These are phyloP conservation scores for Dipodomys merriami DNA, from an alignment of 2,113 vertebrate genomes.

Conservation along the genomic window DNA sequence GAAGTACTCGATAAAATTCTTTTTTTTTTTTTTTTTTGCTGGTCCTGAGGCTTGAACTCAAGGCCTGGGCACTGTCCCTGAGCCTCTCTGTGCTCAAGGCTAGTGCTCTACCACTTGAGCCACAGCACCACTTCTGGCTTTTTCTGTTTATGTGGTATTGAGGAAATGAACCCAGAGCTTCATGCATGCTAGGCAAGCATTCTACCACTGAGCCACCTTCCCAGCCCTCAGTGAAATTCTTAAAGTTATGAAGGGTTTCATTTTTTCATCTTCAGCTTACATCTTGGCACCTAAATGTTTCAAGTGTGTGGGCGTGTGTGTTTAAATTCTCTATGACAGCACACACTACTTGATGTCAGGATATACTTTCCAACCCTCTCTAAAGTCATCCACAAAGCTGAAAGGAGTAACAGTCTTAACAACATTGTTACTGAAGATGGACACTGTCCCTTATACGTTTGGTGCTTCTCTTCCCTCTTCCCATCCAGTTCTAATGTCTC, in stretches of 20 bases:
- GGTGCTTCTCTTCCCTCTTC: too few species aligned
- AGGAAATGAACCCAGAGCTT: too few species aligned
- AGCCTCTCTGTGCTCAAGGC: too few species aligned
- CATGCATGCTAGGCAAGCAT: too few species aligned
- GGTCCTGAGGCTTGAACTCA: too few species aligned
- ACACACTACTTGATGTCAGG: not conserved
- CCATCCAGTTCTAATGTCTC: too few species aligned
- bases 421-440: not conserved
- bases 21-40: not conserved
- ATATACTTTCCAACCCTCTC: not conserved
- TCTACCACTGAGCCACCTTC: too few species aligned
- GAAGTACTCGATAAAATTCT: not conserved
- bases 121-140: too few species aligned
- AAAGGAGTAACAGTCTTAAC: not conserved
- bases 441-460: too few species aligned
- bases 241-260: not conserved
- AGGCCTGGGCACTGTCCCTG: too few species aligned
- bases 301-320: not conserved
- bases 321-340: not conserved
- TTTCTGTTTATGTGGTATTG: too few species aligned
- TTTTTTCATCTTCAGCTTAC: not conserved
- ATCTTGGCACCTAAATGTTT: not conserved
- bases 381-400: not conserved
- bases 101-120: too few species aligned
- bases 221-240: not conserved